Evolutionary conservation across 2,797 vertebrate species (phyloP).

Genomic region (Tapera naevia): DNA sequence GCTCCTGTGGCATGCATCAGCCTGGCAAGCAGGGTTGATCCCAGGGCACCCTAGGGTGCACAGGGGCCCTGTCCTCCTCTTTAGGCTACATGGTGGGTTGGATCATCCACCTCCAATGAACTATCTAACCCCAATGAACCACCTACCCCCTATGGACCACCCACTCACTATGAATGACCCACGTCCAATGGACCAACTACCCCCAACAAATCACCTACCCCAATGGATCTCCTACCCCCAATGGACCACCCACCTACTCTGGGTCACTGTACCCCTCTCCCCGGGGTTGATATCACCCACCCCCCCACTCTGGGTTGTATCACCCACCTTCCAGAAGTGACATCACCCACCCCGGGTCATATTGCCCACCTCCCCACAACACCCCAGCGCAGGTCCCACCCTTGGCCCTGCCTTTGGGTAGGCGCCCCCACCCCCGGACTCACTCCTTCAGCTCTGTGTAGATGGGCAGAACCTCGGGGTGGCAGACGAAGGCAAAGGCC

Average conservation of each 20-base stretch:
- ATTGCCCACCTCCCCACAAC: background rate
- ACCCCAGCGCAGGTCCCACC: background rate
- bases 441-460: conserved; percentile 98
- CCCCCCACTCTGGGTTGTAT: too few species aligned
- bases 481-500: conserved; percentile 97
- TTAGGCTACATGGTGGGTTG: background rate
- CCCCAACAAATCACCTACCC: too few species aligned
- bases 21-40: background rate
- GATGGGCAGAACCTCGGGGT: conserved; percentile 88
- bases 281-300: background rate
- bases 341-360: background rate
- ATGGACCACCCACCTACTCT: too few species aligned
- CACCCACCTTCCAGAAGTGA: background rate
- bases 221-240: too few species aligned
- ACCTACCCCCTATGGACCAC: too few species aligned
- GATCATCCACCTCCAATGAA: background rate
- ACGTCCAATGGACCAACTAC: too few species aligned
- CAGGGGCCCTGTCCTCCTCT: fast-evolving
- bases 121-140: too few species aligned
- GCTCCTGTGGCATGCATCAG: background rate
- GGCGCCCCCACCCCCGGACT: conserved; percentile 67
- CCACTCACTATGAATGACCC: too few species aligned
- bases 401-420: fast-evolving
- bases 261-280: background rate
- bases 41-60: background rate